phyloP scores from a whole-genome alignment of 2,888 invertebrate species.

The Apodemia zela region DNA sequence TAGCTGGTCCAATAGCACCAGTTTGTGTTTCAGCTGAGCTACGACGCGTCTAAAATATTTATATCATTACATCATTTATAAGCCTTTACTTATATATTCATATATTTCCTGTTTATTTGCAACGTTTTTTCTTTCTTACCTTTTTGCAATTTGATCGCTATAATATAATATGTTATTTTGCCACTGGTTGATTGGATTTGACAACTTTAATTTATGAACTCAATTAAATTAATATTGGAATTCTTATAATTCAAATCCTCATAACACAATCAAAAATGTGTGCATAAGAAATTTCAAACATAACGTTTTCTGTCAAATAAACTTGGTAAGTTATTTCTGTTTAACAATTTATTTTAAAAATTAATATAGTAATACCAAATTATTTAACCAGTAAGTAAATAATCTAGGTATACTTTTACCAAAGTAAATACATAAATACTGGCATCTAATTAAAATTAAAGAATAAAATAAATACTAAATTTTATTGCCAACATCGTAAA shows the following conservation, averaged over 20 bases:
- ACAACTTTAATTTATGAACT: too few relatives aligned
- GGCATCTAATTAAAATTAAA: background rate
- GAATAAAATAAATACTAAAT: background rate
- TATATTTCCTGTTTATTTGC: background rate
- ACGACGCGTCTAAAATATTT: slow-evolving; percentile 54
- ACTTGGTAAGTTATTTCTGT: background rate
- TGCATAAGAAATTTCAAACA: background rate
- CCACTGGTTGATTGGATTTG: too few relatives aligned
- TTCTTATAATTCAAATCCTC: background rate
- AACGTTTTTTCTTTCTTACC: slow-evolving; percentile 3
- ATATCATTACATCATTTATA: slow-evolving; percentile 1
- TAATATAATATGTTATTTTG: too few relatives aligned
- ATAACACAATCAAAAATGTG: background rate
- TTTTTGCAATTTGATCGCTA: background rate
- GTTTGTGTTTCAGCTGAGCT: slow-evolving; percentile 73
- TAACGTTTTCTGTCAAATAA: too few relatives aligned
- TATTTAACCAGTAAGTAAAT: background rate
- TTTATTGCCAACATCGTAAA: slow-evolving; percentile 3
- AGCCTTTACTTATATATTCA: background rate
- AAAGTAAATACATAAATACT: background rate
- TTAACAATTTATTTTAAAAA: background rate
- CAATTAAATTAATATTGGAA: background rate
- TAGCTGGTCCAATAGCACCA: slow-evolving; percentile 59
- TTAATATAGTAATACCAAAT: background rate
- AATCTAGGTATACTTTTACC: background rate